Conservation (phyloP, 2,797 vertebrate genomes). For the Melanotaenia trifasciata region DNA sequence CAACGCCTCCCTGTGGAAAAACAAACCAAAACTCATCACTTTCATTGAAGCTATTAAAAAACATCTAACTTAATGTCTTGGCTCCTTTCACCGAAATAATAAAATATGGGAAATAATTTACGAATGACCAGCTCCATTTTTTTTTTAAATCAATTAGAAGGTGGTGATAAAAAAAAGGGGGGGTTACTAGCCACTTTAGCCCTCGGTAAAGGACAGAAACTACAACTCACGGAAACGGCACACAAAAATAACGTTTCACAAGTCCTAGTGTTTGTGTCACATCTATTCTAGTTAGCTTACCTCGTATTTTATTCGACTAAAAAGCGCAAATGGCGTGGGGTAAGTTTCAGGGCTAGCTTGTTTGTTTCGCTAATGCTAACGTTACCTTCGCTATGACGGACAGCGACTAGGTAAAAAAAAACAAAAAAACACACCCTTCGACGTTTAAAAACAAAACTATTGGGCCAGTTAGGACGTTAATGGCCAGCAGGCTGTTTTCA, state of each 20-base stretch:
- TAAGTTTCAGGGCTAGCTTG: constrained; percentile 19
- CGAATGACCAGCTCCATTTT: neutral
- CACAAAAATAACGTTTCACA: neutral
- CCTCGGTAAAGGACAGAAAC: neutral
- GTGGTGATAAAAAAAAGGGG: neutral
- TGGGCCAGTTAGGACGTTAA: constrained; percentile 16
- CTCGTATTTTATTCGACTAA: constrained; percentile 34
- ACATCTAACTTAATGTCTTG: neutral
- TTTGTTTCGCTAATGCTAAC: constrained; percentile 49
- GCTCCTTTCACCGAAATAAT: fast-evolving
- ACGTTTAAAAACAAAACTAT: constrained; percentile 43
- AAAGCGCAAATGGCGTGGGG: constrained; percentile 14
- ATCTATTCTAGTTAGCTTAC: constrained; percentile 39
- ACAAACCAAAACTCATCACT: constrained; percentile 36
- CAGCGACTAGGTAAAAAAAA: constrained; percentile 42
- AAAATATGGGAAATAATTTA: neutral
- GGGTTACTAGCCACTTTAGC: neutral
- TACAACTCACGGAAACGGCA: neutral
- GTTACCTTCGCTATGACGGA: constrained; percentile 43
- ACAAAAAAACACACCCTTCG: constrained; percentile 67
- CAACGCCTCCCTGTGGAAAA: constrained; percentile 79
- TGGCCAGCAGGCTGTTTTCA: neutral
- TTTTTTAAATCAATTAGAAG: neutral
- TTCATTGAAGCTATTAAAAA: neutral
- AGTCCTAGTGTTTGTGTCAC: neutral